A percentile compares a stretch with the other conserved stretches of the same genome.
Conservation (phyloP, 2,888 invertebrate genomes). For the Cyaniris semiargus region DNA sequence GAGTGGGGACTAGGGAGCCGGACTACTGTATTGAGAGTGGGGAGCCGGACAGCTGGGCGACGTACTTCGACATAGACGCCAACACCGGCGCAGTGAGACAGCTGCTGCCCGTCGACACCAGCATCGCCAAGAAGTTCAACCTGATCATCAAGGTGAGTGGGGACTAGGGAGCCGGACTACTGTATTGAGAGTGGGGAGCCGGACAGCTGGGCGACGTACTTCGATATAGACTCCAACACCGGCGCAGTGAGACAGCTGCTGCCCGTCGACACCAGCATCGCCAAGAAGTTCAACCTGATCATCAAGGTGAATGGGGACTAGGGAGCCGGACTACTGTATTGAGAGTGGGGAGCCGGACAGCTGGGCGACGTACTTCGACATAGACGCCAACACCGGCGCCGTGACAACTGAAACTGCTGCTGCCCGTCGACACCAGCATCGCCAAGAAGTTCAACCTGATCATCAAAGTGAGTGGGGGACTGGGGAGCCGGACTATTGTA, state of each 20-base stretch:
- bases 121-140: conserved; percentile 88
- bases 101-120: conserved; percentile 89
- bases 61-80: conserved; percentile 91
- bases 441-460: conserved; percentile 89
- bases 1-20: conserved; percentile 29
- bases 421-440: conserved; percentile 89
- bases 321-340: not conserved
- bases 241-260: conserved; percentile 90
- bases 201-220: conserved; percentile 86
- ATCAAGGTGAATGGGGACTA: conserved; percentile 83
- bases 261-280: conserved; percentile 89
- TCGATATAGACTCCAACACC: conserved; percentile 89
- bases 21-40: not conserved
- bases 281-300: conserved; percentile 89
- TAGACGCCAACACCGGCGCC: conserved; percentile 89
- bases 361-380: conserved; percentile 90
- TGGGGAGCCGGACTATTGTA: not conserved
- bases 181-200: not conserved
- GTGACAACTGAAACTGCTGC: conserved; percentile 90
- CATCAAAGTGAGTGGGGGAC: conserved; percentile 83
- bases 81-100: conserved; percentile 91
- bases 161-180: not conserved
- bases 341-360: conserved; percentile 81
- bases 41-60: conserved; percentile 86
- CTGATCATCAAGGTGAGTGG: conserved; percentile 87